Evolutionary conservation across 2,888 invertebrate species (phyloP).

Genomic region (Protonemura montana): DNA sequence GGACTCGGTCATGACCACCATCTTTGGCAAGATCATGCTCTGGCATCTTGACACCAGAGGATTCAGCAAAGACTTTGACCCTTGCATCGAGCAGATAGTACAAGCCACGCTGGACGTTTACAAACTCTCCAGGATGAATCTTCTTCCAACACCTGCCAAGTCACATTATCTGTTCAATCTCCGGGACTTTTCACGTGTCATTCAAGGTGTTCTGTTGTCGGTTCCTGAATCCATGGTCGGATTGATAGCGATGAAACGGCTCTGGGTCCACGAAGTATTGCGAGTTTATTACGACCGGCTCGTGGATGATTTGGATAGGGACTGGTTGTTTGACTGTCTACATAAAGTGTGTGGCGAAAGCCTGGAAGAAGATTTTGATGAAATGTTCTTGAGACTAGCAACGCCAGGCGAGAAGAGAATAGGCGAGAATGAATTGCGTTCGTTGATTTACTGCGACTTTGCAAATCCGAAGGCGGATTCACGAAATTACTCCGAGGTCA

Average conservation of each 20-base stretch:
- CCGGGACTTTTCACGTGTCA: conserved; percentile 89
- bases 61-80: conserved; percentile 93
- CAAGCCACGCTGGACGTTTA: conserved; percentile 86
- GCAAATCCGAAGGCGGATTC: conserved; percentile 92
- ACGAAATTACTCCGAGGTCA: conserved; percentile 87
- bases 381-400: conserved; percentile 73
- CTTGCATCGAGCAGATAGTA: conserved; percentile 89
- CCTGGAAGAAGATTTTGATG: conserved; percentile 73
- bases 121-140: conserved; percentile 79
- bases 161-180: conserved; percentile 95
- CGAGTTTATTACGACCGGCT: conserved; percentile 93
- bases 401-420: conserved; percentile 61
- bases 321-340: conserved; percentile 80
- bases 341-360: conserved; percentile 66
- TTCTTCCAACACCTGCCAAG: conserved; percentile 91
- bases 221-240: conserved; percentile 92
- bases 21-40: conserved; percentile 88
- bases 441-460: conserved; percentile 93
- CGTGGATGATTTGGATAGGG: conserved; percentile 81
- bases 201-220: conserved; percentile 86
- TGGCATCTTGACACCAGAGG: conserved; percentile 98
- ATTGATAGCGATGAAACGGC: conserved; percentile 82
- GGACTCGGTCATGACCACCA: conserved; percentile 81
- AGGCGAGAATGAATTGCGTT: conserved; percentile 82
- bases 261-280: conserved; percentile 96